Base-by-base conservation (phyloP, 2,113 vertebrate genomes). In the Tricholaema leucomelas region DNA sequence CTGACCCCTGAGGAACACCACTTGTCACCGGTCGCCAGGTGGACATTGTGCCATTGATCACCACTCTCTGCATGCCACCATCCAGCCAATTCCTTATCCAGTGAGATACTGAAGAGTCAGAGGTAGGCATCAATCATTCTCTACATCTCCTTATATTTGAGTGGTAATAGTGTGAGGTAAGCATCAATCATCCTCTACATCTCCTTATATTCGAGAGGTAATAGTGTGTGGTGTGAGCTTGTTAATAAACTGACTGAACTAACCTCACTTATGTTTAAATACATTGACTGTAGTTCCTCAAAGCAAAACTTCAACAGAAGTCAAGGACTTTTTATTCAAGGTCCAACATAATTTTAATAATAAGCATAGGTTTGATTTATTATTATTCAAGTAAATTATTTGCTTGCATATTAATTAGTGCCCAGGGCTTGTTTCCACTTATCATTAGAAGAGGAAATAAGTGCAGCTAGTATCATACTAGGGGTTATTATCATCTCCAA, bases 321-420 rank as follows among this genome's bases (percentile, higher is more conserved):
- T 72, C 44, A 78, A 75, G 50, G 35, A 50, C 28, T 75, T 69
- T 5, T 58, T 54, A 69, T 12, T 40, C 27, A 6, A 10, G 24
- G 36, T 61, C 40, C 61, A 78, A 12, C 27, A 58, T 31, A 15
- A 72, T 35, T 33, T 67, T 38, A 46, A 24, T 38, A 81, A 31
- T 65, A 78, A 56, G 14, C 19, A 70, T 30, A 36, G 42, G 52
- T 65, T 93, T 81, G 79, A 84, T n/a, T 58, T 12, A 10, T 79
- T 64, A 15, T 65, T 79, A 87, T 40, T 65, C 55, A 73, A 44
- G 63, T 69, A 72, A 84, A 79, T 82, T 58, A 2, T 61, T 70
- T 87, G 54, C 55, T 78, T 52, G 25, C 36, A 63, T 21, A 85
- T 84, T 55, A 91, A 92, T 91, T 81, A 87, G 79, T 84, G 81